phyloP scores from a whole-genome alignment of 2,797 vertebrate species.

The Coregonus sp. region DNA sequence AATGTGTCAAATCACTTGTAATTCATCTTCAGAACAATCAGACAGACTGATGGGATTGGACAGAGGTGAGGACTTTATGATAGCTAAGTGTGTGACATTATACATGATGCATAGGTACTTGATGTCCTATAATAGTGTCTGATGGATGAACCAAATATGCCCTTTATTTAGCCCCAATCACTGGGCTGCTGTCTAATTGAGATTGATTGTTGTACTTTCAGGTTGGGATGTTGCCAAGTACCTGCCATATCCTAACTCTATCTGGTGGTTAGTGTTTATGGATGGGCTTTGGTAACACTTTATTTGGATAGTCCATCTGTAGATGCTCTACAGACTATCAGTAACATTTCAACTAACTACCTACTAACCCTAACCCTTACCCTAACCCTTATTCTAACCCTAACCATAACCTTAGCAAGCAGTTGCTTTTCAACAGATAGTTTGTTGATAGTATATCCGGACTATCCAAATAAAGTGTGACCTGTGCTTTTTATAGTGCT shows the following conservation, averaged over 20 bases:
- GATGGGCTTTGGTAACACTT: too few species aligned
- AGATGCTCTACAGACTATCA: too few species aligned
- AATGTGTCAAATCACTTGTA: slow-evolving; percentile 16
- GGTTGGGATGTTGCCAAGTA: background rate
- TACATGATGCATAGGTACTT: background rate
- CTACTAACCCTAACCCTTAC: too few species aligned
- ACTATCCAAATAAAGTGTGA: too few species aligned
- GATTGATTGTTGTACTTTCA: background rate
- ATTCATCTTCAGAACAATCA: slow-evolving; percentile 24
- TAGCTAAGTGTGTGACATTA: slow-evolving; percentile 6
- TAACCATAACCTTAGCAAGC: too few species aligned
- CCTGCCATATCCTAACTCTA: background rate
- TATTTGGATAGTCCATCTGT: too few species aligned
- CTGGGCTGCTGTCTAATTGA: background rate
- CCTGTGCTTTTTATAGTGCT: background rate
- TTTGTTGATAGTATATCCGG: too few species aligned
- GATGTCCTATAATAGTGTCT: background rate
- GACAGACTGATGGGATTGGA: slow-evolving; percentile 15
- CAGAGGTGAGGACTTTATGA: slow-evolving; percentile 16
- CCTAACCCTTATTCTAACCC: too few species aligned
- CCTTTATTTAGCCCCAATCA: background rate
- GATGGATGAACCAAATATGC: background rate
- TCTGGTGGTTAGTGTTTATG: background rate
- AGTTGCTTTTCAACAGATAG: too few species aligned
- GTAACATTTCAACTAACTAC: too few species aligned